phyloP scores from a whole-genome alignment of 2,888 invertebrate genomes.

The Nemurella pictetii region DNA sequence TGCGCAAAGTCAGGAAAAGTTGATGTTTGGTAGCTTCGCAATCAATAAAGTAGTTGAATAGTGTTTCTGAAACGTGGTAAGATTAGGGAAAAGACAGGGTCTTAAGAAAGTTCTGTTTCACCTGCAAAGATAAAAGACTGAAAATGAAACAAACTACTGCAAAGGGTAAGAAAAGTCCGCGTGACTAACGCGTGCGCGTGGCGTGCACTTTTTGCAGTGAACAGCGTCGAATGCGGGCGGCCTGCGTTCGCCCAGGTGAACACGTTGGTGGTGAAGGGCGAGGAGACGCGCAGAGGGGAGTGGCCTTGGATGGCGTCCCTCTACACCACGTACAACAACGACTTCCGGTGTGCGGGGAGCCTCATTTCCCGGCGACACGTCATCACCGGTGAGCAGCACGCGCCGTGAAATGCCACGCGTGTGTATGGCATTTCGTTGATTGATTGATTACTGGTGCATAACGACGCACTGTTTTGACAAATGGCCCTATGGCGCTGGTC shows the following conservation, averaged over 20 bases:
- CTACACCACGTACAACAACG: neutral
- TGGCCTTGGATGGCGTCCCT: constrained; percentile 24
- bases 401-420: too few relatives aligned
- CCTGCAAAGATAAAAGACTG: neutral
- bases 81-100: neutral
- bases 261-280: constrained; percentile 1
- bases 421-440: too few relatives aligned
- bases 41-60: too few relatives aligned
- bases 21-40: too few relatives aligned
- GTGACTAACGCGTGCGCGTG: too few relatives aligned
- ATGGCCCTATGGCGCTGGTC: too few relatives aligned
- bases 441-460: too few relatives aligned
- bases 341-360: neutral
- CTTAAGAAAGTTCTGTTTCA: neutral
- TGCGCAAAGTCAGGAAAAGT: too few relatives aligned
- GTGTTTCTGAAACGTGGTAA: too few relatives aligned
- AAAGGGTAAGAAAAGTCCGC: neutral
- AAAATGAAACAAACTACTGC: neutral
- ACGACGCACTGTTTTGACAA: too few relatives aligned
- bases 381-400: constrained; percentile 12
- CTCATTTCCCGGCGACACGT: constrained; percentile 1
- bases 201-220: constrained; percentile 10
- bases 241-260: neutral
- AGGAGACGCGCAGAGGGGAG: neutral
- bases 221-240: constrained; percentile 7